phyloP scores from a whole-genome alignment of 2,888 invertebrate genomes.

The Hecatera dysodea region DNA sequence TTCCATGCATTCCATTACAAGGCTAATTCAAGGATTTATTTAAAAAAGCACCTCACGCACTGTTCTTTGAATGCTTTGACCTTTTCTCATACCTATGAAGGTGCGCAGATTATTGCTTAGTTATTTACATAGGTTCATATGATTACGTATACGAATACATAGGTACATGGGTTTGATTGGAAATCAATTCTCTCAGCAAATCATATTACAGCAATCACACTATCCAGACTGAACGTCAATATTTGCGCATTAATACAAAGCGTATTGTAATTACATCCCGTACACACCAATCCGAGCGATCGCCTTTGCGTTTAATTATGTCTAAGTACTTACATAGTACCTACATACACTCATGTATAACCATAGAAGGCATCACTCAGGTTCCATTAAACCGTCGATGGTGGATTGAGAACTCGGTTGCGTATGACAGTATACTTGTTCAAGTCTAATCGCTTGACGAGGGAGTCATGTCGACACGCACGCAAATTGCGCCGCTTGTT shows the following conservation, averaged over 20 bases:
- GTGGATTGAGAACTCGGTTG: constrained; percentile 72
- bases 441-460: constrained; percentile 77
- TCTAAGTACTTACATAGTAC: constrained; percentile 38
- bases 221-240: constrained; percentile 70
- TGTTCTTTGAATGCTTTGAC: neutral
- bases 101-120: neutral
- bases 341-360: constrained; percentile 12
- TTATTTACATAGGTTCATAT: neutral
- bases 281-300: constrained; percentile 34
- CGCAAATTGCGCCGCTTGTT: constrained; percentile 81
- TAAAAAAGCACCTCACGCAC: constrained; percentile 35
- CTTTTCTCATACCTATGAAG: neutral
- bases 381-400: constrained; percentile 72
- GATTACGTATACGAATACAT: neutral
- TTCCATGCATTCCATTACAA: constrained; percentile 53
- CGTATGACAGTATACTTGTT: constrained; percentile 76
- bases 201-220: constrained; percentile 68
- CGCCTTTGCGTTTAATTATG: constrained; percentile 66
- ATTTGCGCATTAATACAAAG: constrained; percentile 71
- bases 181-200: constrained; percentile 61
- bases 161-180: constrained; percentile 45
- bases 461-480: constrained; percentile 73
- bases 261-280: constrained; percentile 68
- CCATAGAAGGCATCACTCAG: constrained; percentile 63
- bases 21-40: constrained; percentile 55